Percentiles rank a stretch among this genome's conserved stretches.
These are phyloP conservation scores for Spodoptera littoralis DNA, from an alignment of 2,888 invertebrate species.

Conservation along the genomic window DNA sequence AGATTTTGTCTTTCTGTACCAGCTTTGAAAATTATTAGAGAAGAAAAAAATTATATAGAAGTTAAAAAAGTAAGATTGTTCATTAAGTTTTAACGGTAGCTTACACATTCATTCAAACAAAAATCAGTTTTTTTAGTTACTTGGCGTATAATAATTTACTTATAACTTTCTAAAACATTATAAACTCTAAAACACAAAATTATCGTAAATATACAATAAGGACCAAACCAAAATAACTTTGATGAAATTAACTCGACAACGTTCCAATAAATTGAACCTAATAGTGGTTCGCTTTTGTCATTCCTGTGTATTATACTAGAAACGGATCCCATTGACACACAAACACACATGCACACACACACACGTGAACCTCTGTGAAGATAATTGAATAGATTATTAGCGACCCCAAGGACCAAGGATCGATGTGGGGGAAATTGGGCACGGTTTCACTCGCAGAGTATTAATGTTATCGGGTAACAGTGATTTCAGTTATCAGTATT, in stretches of 20 bases:
- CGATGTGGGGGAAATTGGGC: slow-evolving; percentile 12
- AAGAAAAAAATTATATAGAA: too few species aligned
- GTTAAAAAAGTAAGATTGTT: too few species aligned
- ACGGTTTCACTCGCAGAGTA: slow-evolving; percentile 1
- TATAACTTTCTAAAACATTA: too few species aligned
- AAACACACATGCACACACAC: slow-evolving; percentile 4
- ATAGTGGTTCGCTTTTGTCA: slow-evolving; percentile 34
- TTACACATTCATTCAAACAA: too few species aligned
- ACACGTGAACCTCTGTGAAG: slow-evolving; percentile 18
- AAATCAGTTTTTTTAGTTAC: too few species aligned
- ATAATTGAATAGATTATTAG: slow-evolving; percentile 49
- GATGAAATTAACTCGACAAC: slow-evolving; percentile 26
- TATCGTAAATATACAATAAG: background rate
- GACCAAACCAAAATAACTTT: slow-evolving; percentile 15
- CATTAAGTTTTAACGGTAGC: too few species aligned
- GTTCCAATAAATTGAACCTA: slow-evolving; percentile 32
- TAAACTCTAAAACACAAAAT: background rate
- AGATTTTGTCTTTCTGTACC: too few species aligned
- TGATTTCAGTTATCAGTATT: too few species aligned
- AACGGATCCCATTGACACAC: slow-evolving; percentile 19
- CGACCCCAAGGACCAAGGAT: slow-evolving; percentile 20
- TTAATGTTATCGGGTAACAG: slow-evolving; percentile 1
- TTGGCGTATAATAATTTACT: too few species aligned
- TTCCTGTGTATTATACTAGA: slow-evolving; percentile 30
- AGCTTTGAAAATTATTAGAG: too few species aligned